Evolutionary conservation across 2,113 vertebrate species (phyloP), one percentile per base, ranked within the genome.

Genomic region (Mustelus asterias): DNA sequence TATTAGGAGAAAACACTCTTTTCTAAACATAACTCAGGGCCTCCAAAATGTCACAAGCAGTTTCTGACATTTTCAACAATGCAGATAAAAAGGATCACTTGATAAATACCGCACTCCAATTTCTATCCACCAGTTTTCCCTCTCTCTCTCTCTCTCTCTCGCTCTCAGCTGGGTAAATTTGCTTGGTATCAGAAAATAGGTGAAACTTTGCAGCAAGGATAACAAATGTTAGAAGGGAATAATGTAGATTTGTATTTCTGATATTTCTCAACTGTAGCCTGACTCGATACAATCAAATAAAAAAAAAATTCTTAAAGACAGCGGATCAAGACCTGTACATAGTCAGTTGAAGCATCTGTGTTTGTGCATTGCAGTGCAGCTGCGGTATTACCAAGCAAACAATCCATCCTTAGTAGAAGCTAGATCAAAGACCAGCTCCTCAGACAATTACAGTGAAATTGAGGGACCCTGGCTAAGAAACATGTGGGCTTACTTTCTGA

Each of bases 381-480:
- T 98, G 98, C 96, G 97, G 96, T 97, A 97, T 93, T 97, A 96
- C 96, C 97, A 96, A 96, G 96, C 96, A 54, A 1, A 96, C 97
- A 41, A 97, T 97, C 96, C 96, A 96, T 96, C 96, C 96, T 96
- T 96, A 96, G 97, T 97, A 97, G 97, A 97, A 97, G 97, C 97
- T 96, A 97, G 97, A 98, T 98, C 97, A 98, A 98, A 98, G 97
- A 97, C 67, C 97, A 97, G 95, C 96, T 97, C 97, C 97, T 97
- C 97, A 97, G 97, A 98, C 97, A 98, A 97, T 98, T 98, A 97
- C 97, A 97, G 97, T 97, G 97, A 97, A 97, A 98, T 97, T 97
- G 97, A 97, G 97, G 97, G 97, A 97, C 97, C 98, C 97, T 97
- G 97, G 96, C 96, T 97, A 97, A 98, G 97, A 96, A 98, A 96